phyloP scores from a whole-genome alignment of 2,113 vertebrate genomes.

The Phainopepla nitens region DNA sequence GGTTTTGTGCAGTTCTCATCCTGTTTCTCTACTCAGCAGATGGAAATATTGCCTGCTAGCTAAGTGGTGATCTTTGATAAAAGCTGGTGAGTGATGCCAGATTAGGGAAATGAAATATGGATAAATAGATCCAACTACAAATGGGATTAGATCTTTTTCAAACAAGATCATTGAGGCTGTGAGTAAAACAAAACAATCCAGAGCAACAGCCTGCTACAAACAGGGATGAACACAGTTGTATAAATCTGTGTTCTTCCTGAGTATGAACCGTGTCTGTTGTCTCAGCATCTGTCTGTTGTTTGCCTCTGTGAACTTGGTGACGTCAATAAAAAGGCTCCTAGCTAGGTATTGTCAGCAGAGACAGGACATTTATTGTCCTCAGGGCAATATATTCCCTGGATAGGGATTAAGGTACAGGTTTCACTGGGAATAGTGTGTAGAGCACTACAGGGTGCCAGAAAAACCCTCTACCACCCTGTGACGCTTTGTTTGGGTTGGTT shows the following conservation, averaged over 20 bases:
- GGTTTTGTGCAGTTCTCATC: neutral
- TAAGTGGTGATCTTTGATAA: neutral
- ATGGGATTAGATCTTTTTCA: neutral
- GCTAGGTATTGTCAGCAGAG: neutral
- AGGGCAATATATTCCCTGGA: neutral
- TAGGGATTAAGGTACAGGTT: neutral
- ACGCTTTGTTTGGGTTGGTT: neutral
- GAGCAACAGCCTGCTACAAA: neutral
- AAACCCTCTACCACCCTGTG: fast-evolving
- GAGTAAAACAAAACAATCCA: neutral
- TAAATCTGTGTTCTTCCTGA: neutral
- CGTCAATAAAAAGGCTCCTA: neutral
- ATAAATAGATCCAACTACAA: neutral
- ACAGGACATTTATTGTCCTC: neutral
- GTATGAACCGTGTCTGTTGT: neutral
- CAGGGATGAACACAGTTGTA: neutral
- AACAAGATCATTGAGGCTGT: neutral
- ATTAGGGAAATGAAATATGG: neutral
- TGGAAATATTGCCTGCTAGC: neutral
- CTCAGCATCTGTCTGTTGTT: neutral
- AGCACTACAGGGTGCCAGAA: neutral
- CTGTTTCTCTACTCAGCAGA: neutral
- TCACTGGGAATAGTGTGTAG: neutral
- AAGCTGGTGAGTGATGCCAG: neutral
- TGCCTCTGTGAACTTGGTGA: neutral